Percentiles rank a stretch among this genome's conserved stretches.
phyloP scores from a whole-genome alignment of 2,888 invertebrate species.

The Euzophera pinguis region DNA sequence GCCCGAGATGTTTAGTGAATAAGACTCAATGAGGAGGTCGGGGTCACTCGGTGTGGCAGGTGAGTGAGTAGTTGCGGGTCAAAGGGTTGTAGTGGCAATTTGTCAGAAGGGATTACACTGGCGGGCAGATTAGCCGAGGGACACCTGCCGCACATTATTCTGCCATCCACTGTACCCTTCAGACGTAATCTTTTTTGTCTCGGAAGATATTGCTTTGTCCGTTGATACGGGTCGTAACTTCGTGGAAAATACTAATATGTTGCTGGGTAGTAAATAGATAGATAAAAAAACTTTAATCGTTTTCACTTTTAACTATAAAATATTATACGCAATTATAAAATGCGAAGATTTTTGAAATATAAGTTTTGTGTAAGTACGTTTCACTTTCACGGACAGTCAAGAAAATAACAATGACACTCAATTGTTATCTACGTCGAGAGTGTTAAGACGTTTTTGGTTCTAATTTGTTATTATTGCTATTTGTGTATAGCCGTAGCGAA shows the following conservation, averaged over 20 bases:
- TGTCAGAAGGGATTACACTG: conserved; percentile 33
- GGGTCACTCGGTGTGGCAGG: background rate
- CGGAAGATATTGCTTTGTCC: background rate
- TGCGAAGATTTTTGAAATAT: too few relatives aligned
- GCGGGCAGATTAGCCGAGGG: conserved; percentile 8
- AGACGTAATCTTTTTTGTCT: background rate
- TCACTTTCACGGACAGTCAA: too few relatives aligned
- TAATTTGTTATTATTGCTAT: too few relatives aligned
- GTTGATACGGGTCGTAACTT: background rate
- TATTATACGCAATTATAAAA: too few relatives aligned
- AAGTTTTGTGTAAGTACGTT: too few relatives aligned
- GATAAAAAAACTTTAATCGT: too few relatives aligned
- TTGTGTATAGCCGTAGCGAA: too few relatives aligned
- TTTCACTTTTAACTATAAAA: too few relatives aligned
- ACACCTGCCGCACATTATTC: background rate
- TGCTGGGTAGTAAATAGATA: background rate
- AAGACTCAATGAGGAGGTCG: background rate
- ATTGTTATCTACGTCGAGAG: too few relatives aligned
- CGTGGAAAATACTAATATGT: background rate
- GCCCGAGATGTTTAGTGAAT: background rate
- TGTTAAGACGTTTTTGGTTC: too few relatives aligned
- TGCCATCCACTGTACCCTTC: background rate
- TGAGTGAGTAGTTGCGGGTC: conserved; percentile 9
- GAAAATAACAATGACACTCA: too few relatives aligned
- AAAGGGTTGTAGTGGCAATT: conserved; percentile 28